These are phyloP conservation scores for Stomatorhinus walkeri DNA, from an alignment of 2,797 vertebrate species.

Conservation along the genomic window DNA sequence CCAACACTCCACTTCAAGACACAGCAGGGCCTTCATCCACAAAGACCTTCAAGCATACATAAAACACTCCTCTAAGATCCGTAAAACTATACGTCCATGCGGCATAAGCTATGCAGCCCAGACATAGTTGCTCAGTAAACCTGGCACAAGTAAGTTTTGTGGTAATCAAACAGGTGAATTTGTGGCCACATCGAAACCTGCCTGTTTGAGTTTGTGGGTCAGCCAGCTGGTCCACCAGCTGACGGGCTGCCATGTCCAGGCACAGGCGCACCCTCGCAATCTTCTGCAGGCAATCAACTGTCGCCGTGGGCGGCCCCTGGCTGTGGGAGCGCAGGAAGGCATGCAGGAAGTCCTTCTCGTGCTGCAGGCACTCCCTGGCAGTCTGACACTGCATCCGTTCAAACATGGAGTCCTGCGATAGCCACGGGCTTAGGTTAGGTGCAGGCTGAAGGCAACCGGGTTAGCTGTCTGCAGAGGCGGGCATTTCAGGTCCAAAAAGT, in stretches of 20 bases:
- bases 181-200: background rate
- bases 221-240: conserved; percentile 50
- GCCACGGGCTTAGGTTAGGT: background rate
- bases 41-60: background rate
- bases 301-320: conserved; percentile 33
- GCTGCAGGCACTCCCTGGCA: conserved; percentile 39
- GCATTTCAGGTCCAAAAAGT: background rate
- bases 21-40: background rate
- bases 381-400: conserved; percentile 65
- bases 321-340: conserved; percentile 27
- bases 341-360: conserved; percentile 62
- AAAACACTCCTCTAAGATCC: background rate
- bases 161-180: background rate
- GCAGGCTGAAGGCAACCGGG: background rate
- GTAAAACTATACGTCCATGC: background rate
- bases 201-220: conserved; percentile 36
- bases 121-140: background rate
- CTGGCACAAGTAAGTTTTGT: background rate
- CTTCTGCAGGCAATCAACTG: conserved; percentile 72
- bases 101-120: background rate
- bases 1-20: background rate
- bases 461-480: background rate
- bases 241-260: conserved; percentile 63
- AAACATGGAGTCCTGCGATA: conserved; percentile 76
- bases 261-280: conserved; percentile 73